Evolutionary conservation across 1,140 invertebrate genomes (phyloP).

Genomic region (Wasmannia auropunctata): DNA sequence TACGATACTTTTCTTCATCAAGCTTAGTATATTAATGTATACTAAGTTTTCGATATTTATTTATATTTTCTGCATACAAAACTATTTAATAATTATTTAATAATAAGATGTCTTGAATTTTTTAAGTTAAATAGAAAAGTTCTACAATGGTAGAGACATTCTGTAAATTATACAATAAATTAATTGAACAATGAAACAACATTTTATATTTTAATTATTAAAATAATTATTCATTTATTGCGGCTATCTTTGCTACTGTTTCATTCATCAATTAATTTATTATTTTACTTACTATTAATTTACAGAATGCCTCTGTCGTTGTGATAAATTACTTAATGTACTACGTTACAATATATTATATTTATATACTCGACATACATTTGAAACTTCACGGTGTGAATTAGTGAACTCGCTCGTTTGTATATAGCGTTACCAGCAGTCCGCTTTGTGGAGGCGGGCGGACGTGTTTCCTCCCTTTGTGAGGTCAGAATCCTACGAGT

Average conservation of each 20-base stretch:
- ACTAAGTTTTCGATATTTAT: background rate
- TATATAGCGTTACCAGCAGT: background rate
- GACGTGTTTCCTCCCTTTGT: conserved; percentile 21
- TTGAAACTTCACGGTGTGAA: background rate
- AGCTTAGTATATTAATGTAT: background rate
- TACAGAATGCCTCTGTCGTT: background rate
- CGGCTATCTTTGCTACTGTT: background rate
- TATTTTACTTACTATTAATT: background rate
- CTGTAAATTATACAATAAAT: background rate
- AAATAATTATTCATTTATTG: background rate
- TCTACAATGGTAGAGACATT: background rate
- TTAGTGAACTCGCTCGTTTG: background rate
- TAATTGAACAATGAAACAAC: background rate
- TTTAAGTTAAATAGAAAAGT: background rate
- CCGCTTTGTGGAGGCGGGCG: background rate
- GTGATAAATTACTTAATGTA: background rate
- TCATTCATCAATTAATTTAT: background rate
- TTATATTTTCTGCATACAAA: background rate
- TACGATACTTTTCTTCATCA: background rate
- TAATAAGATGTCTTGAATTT: background rate
- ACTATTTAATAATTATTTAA: background rate
- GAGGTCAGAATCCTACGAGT: conserved; percentile 9
- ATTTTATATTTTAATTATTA: background rate
- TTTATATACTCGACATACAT: background rate
- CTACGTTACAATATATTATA: background rate